phyloP scores from a whole-genome alignment of 35 echinoderm and acorn worm species.

The Lytechinus variegatus region DNA sequence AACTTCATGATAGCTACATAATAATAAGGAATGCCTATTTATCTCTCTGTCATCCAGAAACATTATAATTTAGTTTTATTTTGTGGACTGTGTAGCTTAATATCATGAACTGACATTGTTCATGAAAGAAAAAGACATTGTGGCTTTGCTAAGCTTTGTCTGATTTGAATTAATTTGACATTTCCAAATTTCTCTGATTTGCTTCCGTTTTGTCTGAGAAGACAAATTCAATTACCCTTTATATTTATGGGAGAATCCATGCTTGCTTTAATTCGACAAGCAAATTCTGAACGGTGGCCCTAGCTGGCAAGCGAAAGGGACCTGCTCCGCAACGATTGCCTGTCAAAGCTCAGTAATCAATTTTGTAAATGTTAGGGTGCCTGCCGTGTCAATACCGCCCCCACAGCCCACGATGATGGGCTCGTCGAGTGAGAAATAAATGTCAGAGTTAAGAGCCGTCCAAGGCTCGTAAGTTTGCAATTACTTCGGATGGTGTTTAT shows the following conservation, averaged over 20 bases:
- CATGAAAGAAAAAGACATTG: too few relatives aligned
- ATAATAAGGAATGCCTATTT: too few relatives aligned
- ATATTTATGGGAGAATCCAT: not conserved
- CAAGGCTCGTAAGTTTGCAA: not conserved
- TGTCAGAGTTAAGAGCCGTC: not conserved
- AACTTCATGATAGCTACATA: too few relatives aligned
- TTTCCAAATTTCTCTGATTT: too few relatives aligned
- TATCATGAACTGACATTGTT: too few relatives aligned
- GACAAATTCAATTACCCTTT: not conserved
- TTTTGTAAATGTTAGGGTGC: constrained; percentile 12
- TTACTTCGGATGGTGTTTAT: not conserved
- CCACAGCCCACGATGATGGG: not conserved
- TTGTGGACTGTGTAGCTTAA: too few relatives aligned
- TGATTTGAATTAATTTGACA: too few relatives aligned
- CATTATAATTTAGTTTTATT: too few relatives aligned
- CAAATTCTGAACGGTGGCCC: not conserved
- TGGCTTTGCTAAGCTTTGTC: too few relatives aligned
- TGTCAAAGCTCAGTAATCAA: not conserved
- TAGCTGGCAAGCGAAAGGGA: not conserved
- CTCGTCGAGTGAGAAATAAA: constrained; percentile 1
- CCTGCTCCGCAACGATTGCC: not conserved
- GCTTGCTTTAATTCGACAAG: not conserved
- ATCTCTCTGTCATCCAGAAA: too few relatives aligned
- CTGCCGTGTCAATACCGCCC: not conserved
- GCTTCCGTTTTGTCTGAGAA: too few relatives aligned